These are phyloP conservation scores for Dromas ardeola DNA, from an alignment of 2,113 vertebrate species.

Conservation along the genomic window DNA sequence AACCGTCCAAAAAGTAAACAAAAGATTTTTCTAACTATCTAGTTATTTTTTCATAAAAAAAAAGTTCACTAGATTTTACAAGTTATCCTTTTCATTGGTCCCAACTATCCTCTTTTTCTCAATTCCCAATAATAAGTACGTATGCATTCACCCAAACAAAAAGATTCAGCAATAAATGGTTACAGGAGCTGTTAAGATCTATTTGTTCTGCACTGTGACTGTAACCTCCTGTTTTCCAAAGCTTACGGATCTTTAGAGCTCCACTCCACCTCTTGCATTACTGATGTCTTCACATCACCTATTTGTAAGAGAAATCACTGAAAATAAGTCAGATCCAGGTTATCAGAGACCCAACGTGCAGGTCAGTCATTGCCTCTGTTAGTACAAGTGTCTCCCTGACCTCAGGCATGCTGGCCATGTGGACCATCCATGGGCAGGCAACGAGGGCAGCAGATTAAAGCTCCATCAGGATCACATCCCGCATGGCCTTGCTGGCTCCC, in stretches of 20 bases:
- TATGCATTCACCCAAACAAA: not conserved
- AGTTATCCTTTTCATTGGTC: not conserved
- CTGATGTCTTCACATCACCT: not conserved
- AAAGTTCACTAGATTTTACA: not conserved
- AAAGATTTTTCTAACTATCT: not conserved
- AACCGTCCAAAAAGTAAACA: not conserved
- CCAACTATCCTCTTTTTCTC: not conserved
- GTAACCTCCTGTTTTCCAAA: not conserved
- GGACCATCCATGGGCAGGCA: not conserved
- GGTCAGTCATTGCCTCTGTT: not conserved
- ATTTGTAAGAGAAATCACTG: not conserved
- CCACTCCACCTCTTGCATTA: not conserved
- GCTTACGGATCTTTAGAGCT: not conserved
- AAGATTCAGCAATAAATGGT: not conserved
- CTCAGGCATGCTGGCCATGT: not conserved
- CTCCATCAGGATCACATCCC: not conserved
- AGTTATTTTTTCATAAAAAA: not conserved
- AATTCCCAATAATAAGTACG: not conserved
- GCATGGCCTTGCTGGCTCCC: not conserved
- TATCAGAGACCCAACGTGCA: not conserved
- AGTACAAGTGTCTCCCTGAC: not conserved
- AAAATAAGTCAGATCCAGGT: not conserved
- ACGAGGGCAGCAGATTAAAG: not conserved
- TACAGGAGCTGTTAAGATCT: not conserved
- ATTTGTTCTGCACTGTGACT: fast-evolving